phyloP scores from a whole-genome alignment of 2,113 vertebrate species.

The Motacilla alba region DNA sequence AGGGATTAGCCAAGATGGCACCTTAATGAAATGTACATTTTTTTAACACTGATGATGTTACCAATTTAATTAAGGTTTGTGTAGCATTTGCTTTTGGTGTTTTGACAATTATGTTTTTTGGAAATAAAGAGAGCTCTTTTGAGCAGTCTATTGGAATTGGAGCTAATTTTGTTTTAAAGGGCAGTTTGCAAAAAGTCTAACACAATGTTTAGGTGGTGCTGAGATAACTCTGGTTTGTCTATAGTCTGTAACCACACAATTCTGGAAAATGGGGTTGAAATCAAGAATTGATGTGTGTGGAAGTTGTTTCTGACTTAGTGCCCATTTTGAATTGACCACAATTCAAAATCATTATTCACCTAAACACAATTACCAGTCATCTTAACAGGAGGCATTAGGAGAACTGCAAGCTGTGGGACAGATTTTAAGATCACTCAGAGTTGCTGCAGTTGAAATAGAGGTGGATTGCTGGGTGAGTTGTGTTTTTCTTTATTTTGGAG shows the following conservation, averaged over 20 bases:
- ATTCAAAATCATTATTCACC: not conserved
- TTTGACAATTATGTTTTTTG: not conserved
- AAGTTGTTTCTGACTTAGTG: not conserved
- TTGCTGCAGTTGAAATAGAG: not conserved
- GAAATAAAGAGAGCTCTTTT: not conserved
- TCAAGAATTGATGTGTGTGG: not conserved
- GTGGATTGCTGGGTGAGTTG: not conserved
- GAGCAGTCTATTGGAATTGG: not conserved
- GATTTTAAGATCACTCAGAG: not conserved
- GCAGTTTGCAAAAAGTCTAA: not conserved
- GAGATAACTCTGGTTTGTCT: not conserved
- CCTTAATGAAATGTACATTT: not conserved
- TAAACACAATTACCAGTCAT: not conserved
- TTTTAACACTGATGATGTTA: not conserved
- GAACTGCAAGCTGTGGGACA: not conserved
- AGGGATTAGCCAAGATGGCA: not conserved
- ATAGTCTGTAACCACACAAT: not conserved
- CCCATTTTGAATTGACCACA: not conserved
- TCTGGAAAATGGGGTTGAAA: not conserved
- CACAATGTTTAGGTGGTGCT: not conserved
- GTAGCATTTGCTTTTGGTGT: not conserved
- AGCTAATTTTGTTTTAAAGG: not conserved
- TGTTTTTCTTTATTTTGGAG: not conserved
- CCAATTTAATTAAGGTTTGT: not conserved
- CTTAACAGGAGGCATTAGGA: not conserved